Base-by-base conservation (phyloP, 2,888 invertebrate genomes). In the Tinea semifulvella region DNA sequence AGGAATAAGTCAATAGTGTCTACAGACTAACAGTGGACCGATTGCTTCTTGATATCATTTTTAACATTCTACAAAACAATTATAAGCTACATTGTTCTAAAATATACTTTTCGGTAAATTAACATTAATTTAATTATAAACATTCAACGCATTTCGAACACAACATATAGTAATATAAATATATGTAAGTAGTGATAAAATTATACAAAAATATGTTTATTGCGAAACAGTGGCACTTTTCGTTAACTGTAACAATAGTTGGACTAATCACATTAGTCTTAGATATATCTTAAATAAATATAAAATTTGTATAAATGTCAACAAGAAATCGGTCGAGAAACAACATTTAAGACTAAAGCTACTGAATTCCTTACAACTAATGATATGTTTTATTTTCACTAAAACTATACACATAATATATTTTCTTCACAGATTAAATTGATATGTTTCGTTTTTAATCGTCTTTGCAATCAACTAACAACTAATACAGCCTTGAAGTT, bases 1-100 rank as follows among this genome's bases (percentile, higher is more conserved):
- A 79, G 70, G 63, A 72, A 64, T 76, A 76, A 68, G 71, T 74
- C 68, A 71, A 74, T 74, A 73, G 60, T 65, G 66, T 65, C 74
- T 79, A 76, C 65, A 58, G 60, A 53, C 76, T 79, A 77, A 76
- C 76, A 74, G 76, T 68, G 69, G 63, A 57, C 60, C 60, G 54
- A 49, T 50, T 63, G 66, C 67, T 39, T 39, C 39, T 39, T 39
- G 39, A 16, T 39, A 38, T n/a, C n/a, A n/a, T n/a, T n/a, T n/a
- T n/a, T n/a, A n/a, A 22, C 25, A 22, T 22, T 22, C 25, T 22
- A 7, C 8, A 22, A 22, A 22, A 8, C 5, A 22, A 22, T n/a
- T n/a, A n/a, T n/a, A n/a, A n/a, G n/a, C n/a, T n/a, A n/a, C n/a
- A n/a, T n/a, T n/a, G n/a, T n/a, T n/a, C n/a, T n/a, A n/a, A n/a